A percentile compares a stretch with the other conserved stretches of the same genome.
These are phyloP conservation scores for Euclidia mi DNA, from an alignment of 2,888 invertebrate species.

Conservation along the genomic window DNA sequence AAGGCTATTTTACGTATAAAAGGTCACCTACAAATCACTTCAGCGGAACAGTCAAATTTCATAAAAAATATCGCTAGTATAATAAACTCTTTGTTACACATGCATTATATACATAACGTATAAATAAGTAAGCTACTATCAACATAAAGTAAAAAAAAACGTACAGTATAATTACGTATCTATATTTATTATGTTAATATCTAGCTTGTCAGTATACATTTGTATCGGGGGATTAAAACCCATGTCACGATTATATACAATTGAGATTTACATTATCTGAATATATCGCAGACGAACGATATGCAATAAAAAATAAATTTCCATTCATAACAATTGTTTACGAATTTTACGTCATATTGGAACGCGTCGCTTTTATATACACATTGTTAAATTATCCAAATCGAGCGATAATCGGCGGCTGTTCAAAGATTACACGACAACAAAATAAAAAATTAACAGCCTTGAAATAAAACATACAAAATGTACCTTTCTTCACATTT, in stretches of 20 bases:
- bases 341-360: conserved; percentile 3
- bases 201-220: conserved; percentile 11
- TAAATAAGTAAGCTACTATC: conserved; percentile 25
- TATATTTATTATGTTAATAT: conserved; percentile 10
- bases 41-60: too few species aligned
- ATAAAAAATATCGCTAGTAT: too few species aligned
- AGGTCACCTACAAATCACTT: too few species aligned
- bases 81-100: background rate
- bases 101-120: background rate
- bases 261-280: conserved; percentile 52
- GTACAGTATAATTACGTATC: conserved; percentile 18
- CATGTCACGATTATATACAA: conserved; percentile 49
- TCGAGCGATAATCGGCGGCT: conserved; percentile 24
- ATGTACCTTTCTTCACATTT: conserved; percentile 28
- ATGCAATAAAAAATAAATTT: conserved; percentile 53
- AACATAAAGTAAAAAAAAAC: conserved; percentile 22
- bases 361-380: background rate
- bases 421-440: conserved; percentile 33
- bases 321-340: conserved; percentile 57
- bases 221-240: conserved; percentile 27
- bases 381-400: conserved; percentile 17
- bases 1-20: too few species aligned
- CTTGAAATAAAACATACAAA: conserved; percentile 21
- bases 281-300: conserved; percentile 46
- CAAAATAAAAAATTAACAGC: conserved; percentile 35